These are phyloP conservation scores for Thamnaconus septentrionalis DNA, from an alignment of 2,113 vertebrate species.

Conservation along the genomic window DNA sequence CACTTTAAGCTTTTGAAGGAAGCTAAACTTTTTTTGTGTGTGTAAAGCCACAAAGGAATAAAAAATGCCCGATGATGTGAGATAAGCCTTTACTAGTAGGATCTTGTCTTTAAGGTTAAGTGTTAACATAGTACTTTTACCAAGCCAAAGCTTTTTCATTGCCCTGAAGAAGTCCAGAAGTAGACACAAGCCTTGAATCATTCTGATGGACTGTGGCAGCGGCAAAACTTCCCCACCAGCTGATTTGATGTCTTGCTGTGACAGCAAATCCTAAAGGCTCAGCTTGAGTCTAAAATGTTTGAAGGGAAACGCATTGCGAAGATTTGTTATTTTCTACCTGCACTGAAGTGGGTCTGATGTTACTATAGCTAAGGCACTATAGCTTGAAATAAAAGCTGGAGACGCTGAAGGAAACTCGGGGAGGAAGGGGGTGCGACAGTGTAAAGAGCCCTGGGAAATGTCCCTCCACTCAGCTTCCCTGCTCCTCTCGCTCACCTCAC, in stretches of 20 bases:
- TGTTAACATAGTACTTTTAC: too few species aligned
- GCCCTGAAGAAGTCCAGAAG: not conserved
- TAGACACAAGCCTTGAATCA: not conserved
- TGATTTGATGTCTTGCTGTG: too few species aligned
- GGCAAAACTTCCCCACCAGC: not conserved
- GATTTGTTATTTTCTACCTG: constrained; percentile 30
- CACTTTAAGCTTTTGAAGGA: too few species aligned
- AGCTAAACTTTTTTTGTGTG: too few species aligned
- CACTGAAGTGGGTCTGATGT: constrained; percentile 26
- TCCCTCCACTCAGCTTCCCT: constrained; percentile 25
- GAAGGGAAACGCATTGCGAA: constrained; percentile 6
- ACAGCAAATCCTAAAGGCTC: not conserved
- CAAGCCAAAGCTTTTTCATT: not conserved
- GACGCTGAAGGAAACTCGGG: constrained; percentile 4
- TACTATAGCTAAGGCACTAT: constrained; percentile 24
- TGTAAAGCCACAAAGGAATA: too few species aligned
- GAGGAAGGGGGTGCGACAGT: not conserved
- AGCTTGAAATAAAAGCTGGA: constrained; percentile 9
- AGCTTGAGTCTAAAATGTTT: constrained; percentile 10
- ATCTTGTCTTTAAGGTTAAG: too few species aligned
- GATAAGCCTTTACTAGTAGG: too few species aligned
- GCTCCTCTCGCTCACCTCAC: constrained; percentile 54
- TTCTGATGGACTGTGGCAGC: not conserved
- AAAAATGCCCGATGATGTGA: too few species aligned
- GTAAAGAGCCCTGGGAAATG: constrained; percentile 49